phyloP scores from a whole-genome alignment of 2,113 vertebrate species.

The Elachura formosa region DNA sequence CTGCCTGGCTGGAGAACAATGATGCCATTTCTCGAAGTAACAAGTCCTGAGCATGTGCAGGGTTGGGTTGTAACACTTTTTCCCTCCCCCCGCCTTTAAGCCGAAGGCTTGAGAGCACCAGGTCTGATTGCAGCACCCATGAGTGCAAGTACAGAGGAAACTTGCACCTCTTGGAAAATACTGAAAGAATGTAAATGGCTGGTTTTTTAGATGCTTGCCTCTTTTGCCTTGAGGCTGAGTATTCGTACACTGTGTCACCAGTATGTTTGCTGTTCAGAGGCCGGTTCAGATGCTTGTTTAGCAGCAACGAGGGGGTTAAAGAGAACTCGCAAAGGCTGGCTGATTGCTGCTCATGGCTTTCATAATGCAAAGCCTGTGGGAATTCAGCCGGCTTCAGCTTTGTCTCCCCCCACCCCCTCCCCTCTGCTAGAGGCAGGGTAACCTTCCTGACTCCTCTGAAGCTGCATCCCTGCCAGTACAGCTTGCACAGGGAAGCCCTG shows the following conservation, averaged over 20 bases:
- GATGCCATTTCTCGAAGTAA: slow-evolving; percentile 30
- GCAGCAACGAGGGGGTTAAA: slow-evolving; percentile 40
- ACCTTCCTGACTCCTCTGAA: slow-evolving; percentile 3
- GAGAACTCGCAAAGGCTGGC: not conserved
- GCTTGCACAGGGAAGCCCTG: not conserved
- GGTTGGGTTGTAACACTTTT: not conserved
- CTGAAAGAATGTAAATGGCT: not conserved
- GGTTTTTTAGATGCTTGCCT: not conserved
- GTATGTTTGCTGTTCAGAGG: not conserved
- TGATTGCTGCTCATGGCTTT: slow-evolving; percentile 45
- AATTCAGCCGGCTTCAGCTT: not conserved
- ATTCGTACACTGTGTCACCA: fast-evolving
- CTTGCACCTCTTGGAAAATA: not conserved
- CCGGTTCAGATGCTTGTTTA: not conserved
- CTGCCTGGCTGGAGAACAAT: not conserved
- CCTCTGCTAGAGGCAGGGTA: not conserved
- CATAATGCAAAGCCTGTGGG: slow-evolving; percentile 42
- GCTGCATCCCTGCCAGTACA: not conserved
- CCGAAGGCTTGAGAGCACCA: not conserved
- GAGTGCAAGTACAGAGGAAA: not conserved
- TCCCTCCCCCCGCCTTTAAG: not conserved
- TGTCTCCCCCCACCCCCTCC: not conserved
- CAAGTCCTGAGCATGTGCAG: slow-evolving; percentile 26
- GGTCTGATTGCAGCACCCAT: not conserved
- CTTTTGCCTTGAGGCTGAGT: not conserved